These are phyloP conservation scores for Pocillopora grandis DNA, from an alignment of 92 coral and sea anemone species.

Conservation along the genomic window DNA sequence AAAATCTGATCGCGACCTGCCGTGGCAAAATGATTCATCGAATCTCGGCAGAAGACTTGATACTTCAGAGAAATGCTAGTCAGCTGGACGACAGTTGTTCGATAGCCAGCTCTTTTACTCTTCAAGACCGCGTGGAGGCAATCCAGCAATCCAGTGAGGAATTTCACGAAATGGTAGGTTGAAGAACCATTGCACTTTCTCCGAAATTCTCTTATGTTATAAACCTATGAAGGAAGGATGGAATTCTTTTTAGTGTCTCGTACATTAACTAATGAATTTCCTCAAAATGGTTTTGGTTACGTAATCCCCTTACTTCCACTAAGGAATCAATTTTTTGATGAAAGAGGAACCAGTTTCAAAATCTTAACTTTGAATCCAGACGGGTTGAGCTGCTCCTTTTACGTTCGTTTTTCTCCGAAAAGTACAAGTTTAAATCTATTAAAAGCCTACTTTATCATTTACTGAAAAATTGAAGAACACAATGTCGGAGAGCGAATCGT, in stretches of 20 bases:
- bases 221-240: neutral
- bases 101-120: constrained; percentile 22
- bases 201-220: neutral
- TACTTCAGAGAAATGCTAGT: constrained; percentile 28
- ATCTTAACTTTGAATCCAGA: no score
- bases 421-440: no score
- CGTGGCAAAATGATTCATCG: neutral
- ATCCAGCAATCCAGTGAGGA: constrained; percentile 18
- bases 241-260: neutral
- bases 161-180: constrained; percentile 38
- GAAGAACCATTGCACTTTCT: neutral
- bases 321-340: no score
- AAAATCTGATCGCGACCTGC: neutral
- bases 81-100: neutral
- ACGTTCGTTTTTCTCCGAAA: no score
- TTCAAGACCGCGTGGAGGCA: constrained; percentile 28
- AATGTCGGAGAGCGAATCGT: neutral
- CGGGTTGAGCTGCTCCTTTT: no score
- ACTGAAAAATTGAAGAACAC: neutral
- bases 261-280: neutral
- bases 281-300: no score
- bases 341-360: no score
- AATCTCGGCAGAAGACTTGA: constrained; percentile 21
- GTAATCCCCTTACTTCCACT: no score
- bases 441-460: neutral